A percentile compares a stretch with the other conserved stretches of the same genome.
Conservation (phyloP, 2,113 vertebrate genomes). For the Electrona antarctica region DNA sequence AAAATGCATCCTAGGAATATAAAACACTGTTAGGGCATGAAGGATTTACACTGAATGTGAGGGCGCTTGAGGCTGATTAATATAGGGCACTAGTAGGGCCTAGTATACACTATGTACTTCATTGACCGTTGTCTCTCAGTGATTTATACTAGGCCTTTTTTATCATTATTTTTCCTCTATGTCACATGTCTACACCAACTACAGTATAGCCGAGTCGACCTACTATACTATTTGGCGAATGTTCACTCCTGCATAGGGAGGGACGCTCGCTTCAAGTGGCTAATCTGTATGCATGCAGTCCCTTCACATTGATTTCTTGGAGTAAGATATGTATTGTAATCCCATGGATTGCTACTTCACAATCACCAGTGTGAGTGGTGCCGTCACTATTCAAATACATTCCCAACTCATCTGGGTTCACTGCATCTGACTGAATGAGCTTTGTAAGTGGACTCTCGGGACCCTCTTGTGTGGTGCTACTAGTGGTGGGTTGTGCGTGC, state of each 20-base stretch:
- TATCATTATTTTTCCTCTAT: no score
- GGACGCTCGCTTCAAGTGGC: no score
- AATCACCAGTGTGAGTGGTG: slow-evolving; percentile 14
- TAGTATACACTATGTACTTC: slow-evolving; percentile 1
- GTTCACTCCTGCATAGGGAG: no score
- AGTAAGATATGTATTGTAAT: slow-evolving; percentile 24
- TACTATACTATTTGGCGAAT: no score
- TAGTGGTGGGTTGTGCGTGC: no score
- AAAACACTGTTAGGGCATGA: slow-evolving; percentile 3
- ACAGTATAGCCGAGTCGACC: no score
- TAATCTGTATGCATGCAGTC: neutral
- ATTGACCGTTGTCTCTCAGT: no score
- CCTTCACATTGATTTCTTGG: slow-evolving; percentile 21
- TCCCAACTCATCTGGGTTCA: slow-evolving; percentile 27
- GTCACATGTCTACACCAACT: no score
- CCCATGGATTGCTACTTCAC: neutral
- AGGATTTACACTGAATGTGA: neutral
- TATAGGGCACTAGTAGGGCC: neutral
- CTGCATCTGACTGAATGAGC: slow-evolving; percentile 36
- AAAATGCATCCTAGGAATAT: slow-evolving; percentile 19
- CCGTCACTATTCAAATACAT: slow-evolving; percentile 27
- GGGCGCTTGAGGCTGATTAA: slow-evolving; percentile 2
- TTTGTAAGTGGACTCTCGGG: slow-evolving; percentile 48
- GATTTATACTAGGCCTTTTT: no score
- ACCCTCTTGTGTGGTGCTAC: neutral